Evolutionary conservation across 2,113 vertebrate species (phyloP).

Genomic region (Oncorhynchus masou): DNA sequence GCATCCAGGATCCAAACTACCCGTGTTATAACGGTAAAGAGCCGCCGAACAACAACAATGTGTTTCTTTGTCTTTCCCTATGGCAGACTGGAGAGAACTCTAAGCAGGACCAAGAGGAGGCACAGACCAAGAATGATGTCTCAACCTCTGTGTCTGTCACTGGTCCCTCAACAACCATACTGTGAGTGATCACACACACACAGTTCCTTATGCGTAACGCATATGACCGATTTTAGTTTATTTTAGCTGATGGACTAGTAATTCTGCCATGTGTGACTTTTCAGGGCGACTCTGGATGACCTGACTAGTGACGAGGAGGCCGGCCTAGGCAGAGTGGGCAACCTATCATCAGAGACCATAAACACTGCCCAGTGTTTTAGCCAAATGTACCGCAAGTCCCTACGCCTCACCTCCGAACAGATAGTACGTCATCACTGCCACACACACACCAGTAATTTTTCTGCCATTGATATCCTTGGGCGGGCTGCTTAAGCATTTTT

Average conservation of each 20-base stretch:
- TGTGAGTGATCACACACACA: too few relatives aligned
- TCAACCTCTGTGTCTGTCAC: not conserved
- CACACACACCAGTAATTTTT: not conserved
- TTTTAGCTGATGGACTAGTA: too few relatives aligned
- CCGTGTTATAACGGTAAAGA: not conserved
- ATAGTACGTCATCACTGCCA: slow-evolving; percentile 69
- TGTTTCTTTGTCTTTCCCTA: slow-evolving; percentile 49
- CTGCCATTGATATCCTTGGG: too few relatives aligned
- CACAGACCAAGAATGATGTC: slow-evolving; percentile 23
- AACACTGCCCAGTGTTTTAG: slow-evolving; percentile 60
- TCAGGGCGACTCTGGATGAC: slow-evolving; percentile 64
- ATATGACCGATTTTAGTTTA: too few relatives aligned
- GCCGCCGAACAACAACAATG: not conserved
- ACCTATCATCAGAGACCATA: slow-evolving; percentile 25
- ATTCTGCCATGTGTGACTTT: not conserved
- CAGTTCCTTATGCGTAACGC: too few relatives aligned
- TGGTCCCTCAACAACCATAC: slow-evolving; percentile 28
- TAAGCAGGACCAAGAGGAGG: slow-evolving; percentile 52
- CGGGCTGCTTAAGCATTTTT: too few relatives aligned
- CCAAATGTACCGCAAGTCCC: slow-evolving; percentile 84
- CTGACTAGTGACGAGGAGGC: slow-evolving; percentile 70
- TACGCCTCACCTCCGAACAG: slow-evolving; percentile 86
- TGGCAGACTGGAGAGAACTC: slow-evolving; percentile 29
- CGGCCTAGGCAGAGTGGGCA: slow-evolving; percentile 37
- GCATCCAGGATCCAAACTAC: too few relatives aligned